phyloP scores from a whole-genome alignment of 2,797 vertebrate genomes.

The Sebastes flavidus region DNA sequence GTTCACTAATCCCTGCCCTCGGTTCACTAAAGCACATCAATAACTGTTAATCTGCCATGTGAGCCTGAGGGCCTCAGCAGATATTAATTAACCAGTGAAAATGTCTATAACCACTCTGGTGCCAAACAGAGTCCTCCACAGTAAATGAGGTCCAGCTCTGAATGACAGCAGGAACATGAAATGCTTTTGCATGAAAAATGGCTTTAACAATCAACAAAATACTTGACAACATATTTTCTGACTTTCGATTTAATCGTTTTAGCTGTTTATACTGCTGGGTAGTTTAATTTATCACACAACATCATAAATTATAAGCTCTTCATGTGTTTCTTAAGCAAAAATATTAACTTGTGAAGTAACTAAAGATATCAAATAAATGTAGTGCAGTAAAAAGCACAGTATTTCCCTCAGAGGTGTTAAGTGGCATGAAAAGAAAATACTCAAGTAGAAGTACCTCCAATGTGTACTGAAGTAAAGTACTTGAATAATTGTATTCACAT shows the following conservation, averaged over 20 bases:
- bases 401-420: background rate
- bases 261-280: background rate
- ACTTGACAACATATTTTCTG: background rate
- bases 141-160: background rate
- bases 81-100: conserved; percentile 15
- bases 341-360: background rate
- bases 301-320: background rate
- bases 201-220: background rate
- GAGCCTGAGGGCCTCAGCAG: background rate
- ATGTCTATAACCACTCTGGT: background rate
- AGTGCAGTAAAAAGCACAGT: accelerated
- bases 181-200: no score
- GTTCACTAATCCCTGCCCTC: background rate
- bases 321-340: background rate
- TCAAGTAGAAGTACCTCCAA: no score
- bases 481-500: background rate
- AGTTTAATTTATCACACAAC: background rate
- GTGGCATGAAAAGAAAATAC: background rate
- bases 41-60: background rate
- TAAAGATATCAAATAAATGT: background rate
- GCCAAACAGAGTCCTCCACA: background rate
- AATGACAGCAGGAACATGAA: background rate
- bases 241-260: background rate
- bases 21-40: background rate
- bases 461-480: background rate